Conservation (phyloP, 2,113 vertebrate genomes). For the Crotalus helleri region DNA sequence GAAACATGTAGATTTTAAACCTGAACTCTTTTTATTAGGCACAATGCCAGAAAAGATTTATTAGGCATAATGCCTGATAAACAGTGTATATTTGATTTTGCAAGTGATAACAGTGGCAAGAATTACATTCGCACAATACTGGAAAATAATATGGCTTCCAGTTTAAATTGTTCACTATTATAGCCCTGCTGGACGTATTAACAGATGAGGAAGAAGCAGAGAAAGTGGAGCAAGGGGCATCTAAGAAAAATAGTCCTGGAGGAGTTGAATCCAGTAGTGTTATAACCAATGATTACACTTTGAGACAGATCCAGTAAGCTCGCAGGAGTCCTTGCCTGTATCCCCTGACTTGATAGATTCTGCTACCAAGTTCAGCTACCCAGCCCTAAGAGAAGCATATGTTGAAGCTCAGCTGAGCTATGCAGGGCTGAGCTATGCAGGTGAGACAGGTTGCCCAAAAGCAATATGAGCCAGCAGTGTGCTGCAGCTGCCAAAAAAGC, state of each 20-base stretch:
- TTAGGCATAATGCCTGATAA: no score
- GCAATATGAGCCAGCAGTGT: not conserved
- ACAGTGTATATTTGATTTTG: no score
- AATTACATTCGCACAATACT: no score
- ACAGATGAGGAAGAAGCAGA: not conserved
- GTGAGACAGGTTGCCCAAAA: not conserved
- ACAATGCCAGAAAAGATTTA: no score
- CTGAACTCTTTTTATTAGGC: no score
- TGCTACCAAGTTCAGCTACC: not conserved
- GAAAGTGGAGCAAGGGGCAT: not conserved
- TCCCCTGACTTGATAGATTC: not conserved
- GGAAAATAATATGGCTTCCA: no score
- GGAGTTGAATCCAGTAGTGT: not conserved
- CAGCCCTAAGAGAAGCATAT: not conserved
- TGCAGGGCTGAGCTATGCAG: not conserved
- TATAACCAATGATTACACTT: not conserved
- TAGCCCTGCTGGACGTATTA: not conserved
- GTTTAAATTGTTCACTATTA: not conserved
- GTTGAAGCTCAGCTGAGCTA: not conserved
- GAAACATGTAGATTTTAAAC: no score
- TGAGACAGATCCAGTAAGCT: not conserved
- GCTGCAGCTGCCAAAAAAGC: no score
- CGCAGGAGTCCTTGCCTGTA: not conserved
- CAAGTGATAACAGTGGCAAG: no score
- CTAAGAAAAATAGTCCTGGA: not conserved